Evolutionary conservation across 2,888 invertebrate species (phyloP), one percentile per base, ranked within the genome.

Genomic region (Meiosimyza platycephala): DNA sequence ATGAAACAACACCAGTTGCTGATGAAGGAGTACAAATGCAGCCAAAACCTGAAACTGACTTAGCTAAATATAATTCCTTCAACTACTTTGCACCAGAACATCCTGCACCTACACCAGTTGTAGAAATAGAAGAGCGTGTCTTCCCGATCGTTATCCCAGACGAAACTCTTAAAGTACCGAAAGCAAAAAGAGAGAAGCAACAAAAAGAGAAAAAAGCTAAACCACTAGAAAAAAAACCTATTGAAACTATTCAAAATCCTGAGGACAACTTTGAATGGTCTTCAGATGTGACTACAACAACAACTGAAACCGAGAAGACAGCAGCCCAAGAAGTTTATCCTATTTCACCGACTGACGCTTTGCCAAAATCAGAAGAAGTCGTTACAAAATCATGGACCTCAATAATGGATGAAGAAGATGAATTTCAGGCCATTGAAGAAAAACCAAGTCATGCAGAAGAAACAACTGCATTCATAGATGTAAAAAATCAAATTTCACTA

Each of bases 361-460:
- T 9, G 6, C 9, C 13, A 51, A 52, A n/a, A 2, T 15, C 65
- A 22, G 15, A 65, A 47, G 50, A 15, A 50, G 18, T 57, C 9
- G 64, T 16, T 15, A 50, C 13, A 54, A 48, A 64, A 12, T 75
- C 75, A 5, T 75, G 75, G 75, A 67, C 75, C 9, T 16, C 72
- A n/a, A 68, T 74, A 47, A 69, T 74, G 1, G 68, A 69, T 59
- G 51, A 75, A 50, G 60, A 28, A 9, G n/a, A 50, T 16, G 47
- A 48, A 60, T 9, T 40, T 2, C 40, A 40, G 1, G 9, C 1
- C 40, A 40, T 6, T 40, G 40, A 40, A 40, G 40, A 40, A 6
- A 40, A 40, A 9, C 40, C 40, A 40, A 40, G 40, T 40, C 6
- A 7, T 40, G 9, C 40, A 40, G 9, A 40, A 9, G 9, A 40